Percentiles rank a stretch among this genome's conserved stretches.
phyloP scores from a whole-genome alignment of 2,888 invertebrate genomes.

The Epicampocera succincta region DNA sequence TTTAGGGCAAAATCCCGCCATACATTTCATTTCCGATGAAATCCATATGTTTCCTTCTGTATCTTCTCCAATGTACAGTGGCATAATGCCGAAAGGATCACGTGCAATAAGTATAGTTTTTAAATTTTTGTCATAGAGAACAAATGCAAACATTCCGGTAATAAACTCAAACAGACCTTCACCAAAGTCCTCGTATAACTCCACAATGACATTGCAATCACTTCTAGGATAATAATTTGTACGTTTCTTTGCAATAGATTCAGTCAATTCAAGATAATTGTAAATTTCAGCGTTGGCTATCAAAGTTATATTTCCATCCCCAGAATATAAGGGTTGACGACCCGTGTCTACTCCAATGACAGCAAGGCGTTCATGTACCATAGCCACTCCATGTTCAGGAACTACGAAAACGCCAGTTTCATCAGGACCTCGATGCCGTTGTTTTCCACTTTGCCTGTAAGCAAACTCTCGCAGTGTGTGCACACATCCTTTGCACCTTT shows the following conservation, averaged over 20 bases:
- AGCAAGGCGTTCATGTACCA: conserved; percentile 79
- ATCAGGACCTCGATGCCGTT: conserved; percentile 81
- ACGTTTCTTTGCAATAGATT: conserved; percentile 75
- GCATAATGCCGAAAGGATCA: conserved; percentile 81
- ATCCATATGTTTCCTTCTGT: conserved; percentile 79
- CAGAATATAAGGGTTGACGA: conserved; percentile 78
- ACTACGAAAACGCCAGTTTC: conserved; percentile 78
- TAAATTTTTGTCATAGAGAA: conserved; percentile 77
- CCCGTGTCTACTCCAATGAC: conserved; percentile 79
- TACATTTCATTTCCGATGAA: conserved; percentile 81
- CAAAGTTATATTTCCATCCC: conserved; percentile 75
- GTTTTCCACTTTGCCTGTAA: conserved; percentile 79
- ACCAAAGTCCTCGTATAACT: conserved; percentile 78
- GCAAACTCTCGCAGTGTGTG: conserved; percentile 78
- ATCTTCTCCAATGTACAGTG: conserved; percentile 80
- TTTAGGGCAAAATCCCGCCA: conserved; percentile 76
- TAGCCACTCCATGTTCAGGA: conserved; percentile 76
- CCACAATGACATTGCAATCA: conserved; percentile 81
- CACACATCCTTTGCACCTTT: conserved; percentile 71
- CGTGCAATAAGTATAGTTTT: conserved; percentile 78
- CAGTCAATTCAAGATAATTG: conserved; percentile 76
- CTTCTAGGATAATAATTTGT: conserved; percentile 77
- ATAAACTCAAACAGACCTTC: conserved; percentile 76
- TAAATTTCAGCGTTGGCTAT: conserved; percentile 81
- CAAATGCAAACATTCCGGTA: conserved; percentile 81